Base-by-base conservation (phyloP, 2,113 vertebrate genomes). In the Pholis gunnellus region DNA sequence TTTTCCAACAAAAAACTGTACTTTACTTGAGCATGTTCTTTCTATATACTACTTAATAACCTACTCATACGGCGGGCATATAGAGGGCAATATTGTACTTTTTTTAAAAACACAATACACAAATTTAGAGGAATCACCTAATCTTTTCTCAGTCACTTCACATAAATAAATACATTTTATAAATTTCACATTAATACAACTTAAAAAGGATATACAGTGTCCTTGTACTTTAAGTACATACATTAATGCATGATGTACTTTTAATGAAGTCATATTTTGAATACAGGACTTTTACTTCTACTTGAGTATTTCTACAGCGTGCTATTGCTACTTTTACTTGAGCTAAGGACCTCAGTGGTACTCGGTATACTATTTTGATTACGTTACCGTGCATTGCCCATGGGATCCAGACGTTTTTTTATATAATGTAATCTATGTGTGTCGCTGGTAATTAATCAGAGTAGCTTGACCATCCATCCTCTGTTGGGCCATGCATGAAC, bases 401-500 rank as follows among this genome's bases (percentile, higher is more conserved):
- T 61, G 66, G 31, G 48, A 75, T 60, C 27, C 22, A 40, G 48
- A 18, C 17, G 15, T 56, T 42, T 72, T 25, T 59, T 22, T 44
- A 18, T 78, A 36, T 17, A 27, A 57, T 46, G 8, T 75, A 65
- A 80, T 75, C 66, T 78, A 72, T 76, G 70, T 57, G 65, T 78
- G 67, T 66, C 4, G 31, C 14, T 78, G 79, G 85, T 89, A 80
- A 91, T 91, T 91, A 89, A 82, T 88, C 71, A 81, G 60, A 77
- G 78, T 4, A 66, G 68, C 60, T 40, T 74, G 70, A 67, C 77
- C 67, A 78, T 85, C 73, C 79, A 61, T 80, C 82, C 87, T 92
- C 85, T 72, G 76, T 31, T 82, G 88, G 86, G 70, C 48, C 60
- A 57, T 61, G 80, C 89, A 78, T 78, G 75, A 89, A 75, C 81